These are phyloP conservation scores for Brachionus rotundiformis DNA, from an alignment of 1,140 invertebrate genomes.

Conservation along the genomic window DNA sequence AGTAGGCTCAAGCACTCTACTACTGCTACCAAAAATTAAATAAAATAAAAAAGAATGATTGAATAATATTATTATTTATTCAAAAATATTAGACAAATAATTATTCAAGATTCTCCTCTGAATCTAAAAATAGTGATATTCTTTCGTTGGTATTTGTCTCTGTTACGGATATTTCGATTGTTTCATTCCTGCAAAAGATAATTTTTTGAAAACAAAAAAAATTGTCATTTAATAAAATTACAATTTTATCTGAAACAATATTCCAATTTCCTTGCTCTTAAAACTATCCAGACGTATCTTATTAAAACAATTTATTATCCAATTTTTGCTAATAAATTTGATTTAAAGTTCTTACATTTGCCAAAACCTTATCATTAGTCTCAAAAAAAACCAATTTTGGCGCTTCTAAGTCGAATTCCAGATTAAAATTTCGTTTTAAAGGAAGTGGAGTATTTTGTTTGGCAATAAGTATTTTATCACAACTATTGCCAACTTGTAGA, in stretches of 20 bases:
- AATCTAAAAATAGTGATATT: slow-evolving; percentile 33
- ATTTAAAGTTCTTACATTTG: not conserved
- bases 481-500: not conserved
- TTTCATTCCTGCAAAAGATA: slow-evolving; percentile 50
- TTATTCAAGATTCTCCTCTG: slow-evolving; percentile 7
- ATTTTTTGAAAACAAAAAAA: not conserved
- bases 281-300: slow-evolving; percentile 15
- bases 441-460: slow-evolving; percentile 29
- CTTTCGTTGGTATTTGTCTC: slow-evolving; percentile 11
- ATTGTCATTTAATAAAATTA: slow-evolving; percentile 7
- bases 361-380: slow-evolving; percentile 18
- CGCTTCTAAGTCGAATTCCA: not conserved
- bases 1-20: too few species aligned
- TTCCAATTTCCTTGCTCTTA: slow-evolving; percentile 41
- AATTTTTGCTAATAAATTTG: not conserved
- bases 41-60: not conserved
- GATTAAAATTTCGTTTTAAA: slow-evolving; percentile 40
- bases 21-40: too few species aligned
- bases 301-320: not conserved
- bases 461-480: not conserved
- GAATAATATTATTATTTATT: slow-evolving; percentile 15
- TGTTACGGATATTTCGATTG: slow-evolving; percentile 8
- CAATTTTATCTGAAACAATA: slow-evolving; percentile 51
- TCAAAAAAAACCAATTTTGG: not conserved
- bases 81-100: not conserved